These are phyloP conservation scores for Nymphalis c-album DNA, from an alignment of 2,888 invertebrate genomes.

Conservation along the genomic window DNA sequence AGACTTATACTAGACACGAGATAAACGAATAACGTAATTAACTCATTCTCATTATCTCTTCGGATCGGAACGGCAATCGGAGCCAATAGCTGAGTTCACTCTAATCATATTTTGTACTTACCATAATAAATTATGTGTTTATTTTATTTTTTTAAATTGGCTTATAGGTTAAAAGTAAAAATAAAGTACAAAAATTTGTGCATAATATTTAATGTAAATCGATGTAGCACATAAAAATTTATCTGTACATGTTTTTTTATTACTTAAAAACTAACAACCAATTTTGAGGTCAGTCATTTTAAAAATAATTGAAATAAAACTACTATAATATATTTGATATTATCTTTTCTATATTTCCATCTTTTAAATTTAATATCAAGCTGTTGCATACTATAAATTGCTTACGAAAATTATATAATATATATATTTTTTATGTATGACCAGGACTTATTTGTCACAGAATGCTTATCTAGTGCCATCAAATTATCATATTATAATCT, in stretches of 20 bases:
- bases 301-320: conserved; percentile 18
- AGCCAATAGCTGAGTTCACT: too few species aligned
- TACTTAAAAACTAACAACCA: conserved; percentile 33
- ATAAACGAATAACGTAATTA: too few species aligned
- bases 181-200: conserved; percentile 31
- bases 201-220: conserved; percentile 66
- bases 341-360: conserved; percentile 16
- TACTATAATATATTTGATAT: conserved; percentile 25
- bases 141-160: too few species aligned
- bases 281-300: conserved; percentile 35
- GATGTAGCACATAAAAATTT: conserved; percentile 72
- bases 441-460: background rate
- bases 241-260: conserved; percentile 56
- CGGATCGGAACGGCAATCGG: too few species aligned
- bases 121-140: too few species aligned
- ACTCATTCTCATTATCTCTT: too few species aligned
- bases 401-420: background rate
- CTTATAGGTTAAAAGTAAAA: conserved; percentile 1
- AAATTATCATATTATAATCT: background rate
- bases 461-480: background rate
- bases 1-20: too few species aligned
- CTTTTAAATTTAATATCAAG: conserved; percentile 23
- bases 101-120: too few species aligned
- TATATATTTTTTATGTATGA: background rate
- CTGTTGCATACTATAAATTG: conserved; percentile 29